Conservation (phyloP, 2,113 vertebrate species). For the Pitta sordida region DNA sequence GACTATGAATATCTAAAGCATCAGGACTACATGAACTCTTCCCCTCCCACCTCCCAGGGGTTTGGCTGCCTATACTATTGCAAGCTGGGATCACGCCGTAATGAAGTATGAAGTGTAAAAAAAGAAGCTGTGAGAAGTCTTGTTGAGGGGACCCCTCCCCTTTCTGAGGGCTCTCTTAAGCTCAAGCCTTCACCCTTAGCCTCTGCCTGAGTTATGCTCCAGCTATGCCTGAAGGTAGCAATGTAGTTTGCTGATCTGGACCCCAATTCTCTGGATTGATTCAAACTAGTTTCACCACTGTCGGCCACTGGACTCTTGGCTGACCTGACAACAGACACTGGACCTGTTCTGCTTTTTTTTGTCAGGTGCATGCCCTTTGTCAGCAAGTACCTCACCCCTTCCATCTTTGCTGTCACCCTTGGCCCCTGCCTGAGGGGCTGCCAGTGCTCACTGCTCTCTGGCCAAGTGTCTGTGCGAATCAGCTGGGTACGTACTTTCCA, state of each 20-base stretch:
- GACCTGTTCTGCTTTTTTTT: not conserved
- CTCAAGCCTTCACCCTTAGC: not conserved
- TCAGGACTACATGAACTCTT: not conserved
- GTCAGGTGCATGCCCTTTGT: not conserved
- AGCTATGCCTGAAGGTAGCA: rapidly evolving
- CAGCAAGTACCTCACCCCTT: not conserved
- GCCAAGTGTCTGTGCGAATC: not conserved
- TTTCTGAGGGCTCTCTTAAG: not conserved
- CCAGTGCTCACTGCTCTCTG: not conserved
- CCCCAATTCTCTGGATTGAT: not conserved
- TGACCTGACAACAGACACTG: not conserved
- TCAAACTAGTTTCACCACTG: not conserved
- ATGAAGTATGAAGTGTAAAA: not conserved
- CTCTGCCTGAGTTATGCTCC: not conserved
- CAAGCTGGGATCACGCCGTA: not conserved
- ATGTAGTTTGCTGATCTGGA: not conserved
- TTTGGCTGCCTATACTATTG: not conserved
- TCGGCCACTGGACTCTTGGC: not conserved
- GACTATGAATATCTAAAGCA: not conserved
- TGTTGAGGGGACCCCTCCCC: not conserved
- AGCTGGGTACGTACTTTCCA: not conserved
- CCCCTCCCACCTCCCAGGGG: not conserved
- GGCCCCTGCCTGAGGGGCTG: not conserved
- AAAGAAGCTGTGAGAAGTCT: not conserved
- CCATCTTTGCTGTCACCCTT: not conserved